phyloP scores from a whole-genome alignment of 2,113 vertebrate species.

The Stomatorhinus ivindoensis region DNA sequence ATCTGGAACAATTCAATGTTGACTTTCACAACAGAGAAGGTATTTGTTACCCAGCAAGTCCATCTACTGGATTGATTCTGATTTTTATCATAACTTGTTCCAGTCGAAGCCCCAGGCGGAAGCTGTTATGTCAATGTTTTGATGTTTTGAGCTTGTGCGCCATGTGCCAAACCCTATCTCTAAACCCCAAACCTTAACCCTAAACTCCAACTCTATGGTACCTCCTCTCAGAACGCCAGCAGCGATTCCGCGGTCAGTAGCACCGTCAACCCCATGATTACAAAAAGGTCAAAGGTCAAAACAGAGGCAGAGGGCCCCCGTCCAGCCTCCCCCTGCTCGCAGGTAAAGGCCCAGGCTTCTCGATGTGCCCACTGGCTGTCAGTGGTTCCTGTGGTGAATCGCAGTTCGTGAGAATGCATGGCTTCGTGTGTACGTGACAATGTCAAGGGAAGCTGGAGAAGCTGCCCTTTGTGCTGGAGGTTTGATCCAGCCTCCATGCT shows the following conservation, averaged over 20 bases:
- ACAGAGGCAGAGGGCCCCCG: constrained; percentile 65
- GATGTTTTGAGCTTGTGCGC: neutral
- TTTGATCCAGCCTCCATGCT: neutral
- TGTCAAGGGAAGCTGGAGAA: neutral
- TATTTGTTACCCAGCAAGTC: neutral
- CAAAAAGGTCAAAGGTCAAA: constrained; percentile 83
- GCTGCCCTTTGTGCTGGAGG: neutral
- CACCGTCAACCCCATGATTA: constrained; percentile 76
- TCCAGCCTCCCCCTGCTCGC: constrained; percentile 64
- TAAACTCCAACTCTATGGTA: constrained; percentile 22
- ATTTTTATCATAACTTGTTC: neutral
- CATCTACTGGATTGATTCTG: neutral
- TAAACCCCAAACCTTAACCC: constrained; percentile 8
- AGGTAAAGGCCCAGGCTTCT: constrained; percentile 56
- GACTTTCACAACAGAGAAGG: neutral
- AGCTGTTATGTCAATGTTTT: neutral
- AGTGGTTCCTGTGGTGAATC: neutral
- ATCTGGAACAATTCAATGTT: neutral
- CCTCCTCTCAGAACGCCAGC: constrained; percentile 41
- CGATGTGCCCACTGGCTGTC: neutral
- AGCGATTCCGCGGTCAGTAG: constrained; percentile 79
- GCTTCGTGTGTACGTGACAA: neutral
- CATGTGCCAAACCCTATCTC: neutral
- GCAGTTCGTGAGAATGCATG: neutral
- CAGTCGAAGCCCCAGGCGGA: neutral